Percentiles rank a stretch among this genome's conserved stretches.
These are phyloP conservation scores for Corticium candelabrum DNA, from an alignment of 37 sponge, comb jelly and placozoan genomes.

Conservation along the genomic window DNA sequence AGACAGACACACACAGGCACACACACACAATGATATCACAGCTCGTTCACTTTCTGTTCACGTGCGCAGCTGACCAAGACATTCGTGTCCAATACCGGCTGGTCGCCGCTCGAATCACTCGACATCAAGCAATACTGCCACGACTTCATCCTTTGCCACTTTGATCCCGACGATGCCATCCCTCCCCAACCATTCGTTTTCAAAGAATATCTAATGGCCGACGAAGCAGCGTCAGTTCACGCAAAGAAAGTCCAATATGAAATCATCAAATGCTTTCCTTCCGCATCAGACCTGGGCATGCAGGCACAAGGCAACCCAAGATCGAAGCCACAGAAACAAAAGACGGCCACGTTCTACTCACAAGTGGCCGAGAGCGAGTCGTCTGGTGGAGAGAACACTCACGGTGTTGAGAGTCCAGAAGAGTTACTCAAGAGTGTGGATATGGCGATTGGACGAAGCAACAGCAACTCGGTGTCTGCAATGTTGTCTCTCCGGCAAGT, in stretches of 20 bases:
- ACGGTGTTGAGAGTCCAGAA: too few species aligned
- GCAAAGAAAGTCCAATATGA: constrained; percentile 49
- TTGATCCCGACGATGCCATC: background rate
- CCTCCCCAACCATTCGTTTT: constrained; percentile 24
- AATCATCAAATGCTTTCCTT: constrained; percentile 39
- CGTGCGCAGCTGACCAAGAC: constrained; percentile 23
- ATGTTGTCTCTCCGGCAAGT: background rate
- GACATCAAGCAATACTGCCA: background rate
- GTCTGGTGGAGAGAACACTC: too few species aligned
- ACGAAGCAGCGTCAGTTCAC: constrained; percentile 34
- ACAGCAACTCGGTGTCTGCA: background rate
- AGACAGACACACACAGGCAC: too few species aligned
- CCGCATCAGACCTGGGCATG: constrained; percentile 33
- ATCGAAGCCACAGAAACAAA: background rate
- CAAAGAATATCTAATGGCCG: constrained; percentile 34
- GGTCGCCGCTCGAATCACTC: background rate
- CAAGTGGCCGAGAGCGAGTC: too few species aligned
- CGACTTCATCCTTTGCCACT: constrained; percentile 9
- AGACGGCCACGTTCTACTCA: background rate
- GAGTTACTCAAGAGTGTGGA: background rate
- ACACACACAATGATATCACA: too few species aligned
- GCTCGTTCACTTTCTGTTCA: constrained; percentile 9
- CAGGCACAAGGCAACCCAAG: constrained; percentile 21
- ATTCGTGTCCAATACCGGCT: background rate
- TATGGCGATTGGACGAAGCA: background rate